phyloP scores from a whole-genome alignment of 1,140 invertebrate genomes.

The Leguminivora glycinivorella region DNA sequence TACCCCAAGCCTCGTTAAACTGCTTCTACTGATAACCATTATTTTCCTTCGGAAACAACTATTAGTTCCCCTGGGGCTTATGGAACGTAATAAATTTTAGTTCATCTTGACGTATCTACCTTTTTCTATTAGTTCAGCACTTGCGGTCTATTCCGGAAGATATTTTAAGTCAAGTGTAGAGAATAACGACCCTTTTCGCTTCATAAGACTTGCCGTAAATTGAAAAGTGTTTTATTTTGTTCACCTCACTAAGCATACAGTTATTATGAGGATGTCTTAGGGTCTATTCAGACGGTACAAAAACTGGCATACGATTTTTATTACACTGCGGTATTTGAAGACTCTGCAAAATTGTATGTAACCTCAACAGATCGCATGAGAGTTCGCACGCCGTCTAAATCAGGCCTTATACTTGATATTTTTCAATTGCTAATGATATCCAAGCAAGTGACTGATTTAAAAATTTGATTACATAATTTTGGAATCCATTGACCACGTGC shows the following conservation, averaged over 20 bases:
- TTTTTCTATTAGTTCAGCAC: slow-evolving; percentile 51
- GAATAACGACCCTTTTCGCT: not conserved
- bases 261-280: not conserved
- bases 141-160: slow-evolving; percentile 36
- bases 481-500: too few relatives aligned
- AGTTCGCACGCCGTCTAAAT: too few relatives aligned
- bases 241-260: not conserved
- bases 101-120: slow-evolving; percentile 52
- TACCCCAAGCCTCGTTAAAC: slow-evolving; percentile 37
- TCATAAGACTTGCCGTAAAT: not conserved
- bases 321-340: too few relatives aligned
- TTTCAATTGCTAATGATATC: too few relatives aligned
- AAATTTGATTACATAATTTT: too few relatives aligned
- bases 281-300: too few relatives aligned
- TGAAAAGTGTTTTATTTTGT: not conserved
- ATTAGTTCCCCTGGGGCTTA: slow-evolving; percentile 52
- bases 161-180: slow-evolving; percentile 33
- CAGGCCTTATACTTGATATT: too few relatives aligned
- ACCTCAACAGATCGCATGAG: too few relatives aligned
- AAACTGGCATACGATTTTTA: too few relatives aligned
- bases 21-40: slow-evolving; percentile 48
- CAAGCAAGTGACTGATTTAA: too few relatives aligned
- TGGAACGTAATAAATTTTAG: slow-evolving; percentile 60
- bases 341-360: too few relatives aligned
- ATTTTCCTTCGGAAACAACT: slow-evolving; percentile 57